Conservation (phyloP, 2,113 vertebrate genomes). For the Paradisaea rubra region DNA sequence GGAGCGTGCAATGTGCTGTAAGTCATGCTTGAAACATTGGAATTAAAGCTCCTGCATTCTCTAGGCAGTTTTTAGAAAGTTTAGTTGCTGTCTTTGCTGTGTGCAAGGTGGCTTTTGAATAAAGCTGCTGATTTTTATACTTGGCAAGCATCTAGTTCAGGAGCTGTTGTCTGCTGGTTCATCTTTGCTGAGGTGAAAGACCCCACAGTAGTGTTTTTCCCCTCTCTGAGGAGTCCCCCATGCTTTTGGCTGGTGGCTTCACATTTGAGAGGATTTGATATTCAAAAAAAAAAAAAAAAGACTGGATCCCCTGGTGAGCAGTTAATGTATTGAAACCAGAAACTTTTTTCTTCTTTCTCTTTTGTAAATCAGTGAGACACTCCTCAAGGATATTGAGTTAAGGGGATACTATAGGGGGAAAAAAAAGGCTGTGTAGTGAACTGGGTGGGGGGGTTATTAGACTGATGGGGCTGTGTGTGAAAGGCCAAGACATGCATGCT, state of each 20-base stretch:
- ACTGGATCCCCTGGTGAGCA: background rate
- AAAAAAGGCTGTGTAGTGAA: background rate
- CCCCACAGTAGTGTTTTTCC: background rate
- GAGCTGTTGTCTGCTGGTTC: background rate
- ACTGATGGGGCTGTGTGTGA: background rate
- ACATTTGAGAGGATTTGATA: background rate
- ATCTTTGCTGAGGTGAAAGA: background rate
- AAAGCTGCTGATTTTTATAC: background rate
- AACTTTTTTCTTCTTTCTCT: conserved; percentile 8
- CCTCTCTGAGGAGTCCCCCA: background rate
- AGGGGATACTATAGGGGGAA: background rate
- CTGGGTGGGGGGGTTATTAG: background rate
- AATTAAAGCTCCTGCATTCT: background rate
- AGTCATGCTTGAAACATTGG: background rate
- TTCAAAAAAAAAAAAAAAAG: background rate
- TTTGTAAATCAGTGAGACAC: background rate
- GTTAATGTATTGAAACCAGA: conserved; percentile 17
- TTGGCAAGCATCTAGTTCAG: background rate
- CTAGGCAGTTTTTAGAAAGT: background rate
- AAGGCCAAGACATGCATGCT: background rate
- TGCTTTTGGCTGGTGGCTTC: background rate
- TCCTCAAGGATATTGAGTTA: background rate
- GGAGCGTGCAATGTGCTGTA: background rate
- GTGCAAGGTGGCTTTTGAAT: background rate
- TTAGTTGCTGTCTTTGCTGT: background rate